Evolutionary conservation across 2,113 vertebrate genomes (phyloP).

Genomic region (Dipodomys stephensi): DNA sequence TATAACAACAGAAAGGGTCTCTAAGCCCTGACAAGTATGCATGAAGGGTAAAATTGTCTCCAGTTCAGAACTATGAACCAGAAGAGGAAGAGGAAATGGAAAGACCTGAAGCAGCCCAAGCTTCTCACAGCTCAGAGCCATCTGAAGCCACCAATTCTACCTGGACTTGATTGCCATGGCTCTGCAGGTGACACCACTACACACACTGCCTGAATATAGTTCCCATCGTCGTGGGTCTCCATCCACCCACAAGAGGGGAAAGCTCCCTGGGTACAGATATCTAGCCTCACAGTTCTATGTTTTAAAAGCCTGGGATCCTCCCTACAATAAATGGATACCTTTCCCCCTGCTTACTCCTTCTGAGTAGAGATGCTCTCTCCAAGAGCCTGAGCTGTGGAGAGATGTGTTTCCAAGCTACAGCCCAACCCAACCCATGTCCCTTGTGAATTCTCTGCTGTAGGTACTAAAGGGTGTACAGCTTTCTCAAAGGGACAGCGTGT

Average conservation of each 20-base stretch:
- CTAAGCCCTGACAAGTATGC: background rate
- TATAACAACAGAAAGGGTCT: constrained; percentile 6
- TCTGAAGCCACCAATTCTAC: background rate
- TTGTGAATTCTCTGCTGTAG: constrained; percentile 47
- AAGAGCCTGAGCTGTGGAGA: background rate
- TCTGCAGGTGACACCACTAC: background rate
- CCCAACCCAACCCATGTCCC: background rate
- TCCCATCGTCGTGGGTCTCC: rapidly evolving
- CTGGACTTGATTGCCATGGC: no score
- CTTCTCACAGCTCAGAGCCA: background rate
- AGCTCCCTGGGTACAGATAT: background rate
- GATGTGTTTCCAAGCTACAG: background rate
- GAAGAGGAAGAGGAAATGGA: background rate
- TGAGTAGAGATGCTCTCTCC: background rate
- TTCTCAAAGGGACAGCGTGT: constrained; percentile 69
- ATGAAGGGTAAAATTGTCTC: background rate
- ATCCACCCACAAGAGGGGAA: background rate
- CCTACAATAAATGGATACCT: rapidly evolving
- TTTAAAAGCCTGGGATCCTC: background rate
- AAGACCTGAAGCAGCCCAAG: background rate
- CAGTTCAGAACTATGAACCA: background rate
- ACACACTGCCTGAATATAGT: background rate
- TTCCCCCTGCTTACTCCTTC: background rate
- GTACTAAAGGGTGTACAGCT: constrained; percentile 57
- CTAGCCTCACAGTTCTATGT: background rate